phyloP scores from a whole-genome alignment of 2,888 invertebrate genomes.

The Clepsis dumicolana region DNA sequence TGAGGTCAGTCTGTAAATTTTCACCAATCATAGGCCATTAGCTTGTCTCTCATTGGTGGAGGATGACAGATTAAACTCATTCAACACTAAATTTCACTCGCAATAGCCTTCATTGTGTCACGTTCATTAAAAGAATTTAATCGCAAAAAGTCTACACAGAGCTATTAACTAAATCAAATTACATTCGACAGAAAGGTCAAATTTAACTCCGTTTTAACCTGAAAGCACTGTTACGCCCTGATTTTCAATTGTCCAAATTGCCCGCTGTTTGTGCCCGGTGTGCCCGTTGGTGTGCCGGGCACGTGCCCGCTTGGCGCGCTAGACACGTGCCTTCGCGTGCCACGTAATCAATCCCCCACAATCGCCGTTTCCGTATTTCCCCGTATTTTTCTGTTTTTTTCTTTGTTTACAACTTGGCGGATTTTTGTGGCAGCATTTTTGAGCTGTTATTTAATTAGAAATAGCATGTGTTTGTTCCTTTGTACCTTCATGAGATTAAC shows the following conservation, averaged over 20 bases:
- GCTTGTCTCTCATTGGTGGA: too few relatives aligned
- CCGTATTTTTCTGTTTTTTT: conserved; percentile 8
- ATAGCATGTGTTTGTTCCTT: not conserved
- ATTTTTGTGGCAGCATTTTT: conserved; percentile 3
- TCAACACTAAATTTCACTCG: too few relatives aligned
- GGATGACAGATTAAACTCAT: too few relatives aligned
- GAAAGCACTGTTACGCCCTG: not conserved
- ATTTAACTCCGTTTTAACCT: too few relatives aligned
- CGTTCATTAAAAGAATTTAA: not conserved
- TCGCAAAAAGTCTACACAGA: not conserved
- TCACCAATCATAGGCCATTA: too few relatives aligned
- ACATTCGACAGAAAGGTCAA: not conserved
- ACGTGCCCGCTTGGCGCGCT: not conserved
- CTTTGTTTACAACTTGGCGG: not conserved
- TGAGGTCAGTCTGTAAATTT: too few relatives aligned
- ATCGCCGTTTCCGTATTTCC: conserved; percentile 5
- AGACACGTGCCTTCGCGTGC: conserved; percentile 16
- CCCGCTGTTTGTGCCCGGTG: not conserved
- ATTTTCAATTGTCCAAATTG: not conserved
- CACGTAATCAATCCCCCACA: conserved; percentile 19
- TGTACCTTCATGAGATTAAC: not conserved
- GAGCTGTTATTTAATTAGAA: conserved; percentile 4
- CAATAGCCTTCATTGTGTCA: too few relatives aligned
- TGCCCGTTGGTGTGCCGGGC: not conserved
- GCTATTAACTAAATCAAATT: not conserved